Evolutionary conservation across 2,797 vertebrate species (phyloP).

Genomic region (Lepus oiostolus): DNA sequence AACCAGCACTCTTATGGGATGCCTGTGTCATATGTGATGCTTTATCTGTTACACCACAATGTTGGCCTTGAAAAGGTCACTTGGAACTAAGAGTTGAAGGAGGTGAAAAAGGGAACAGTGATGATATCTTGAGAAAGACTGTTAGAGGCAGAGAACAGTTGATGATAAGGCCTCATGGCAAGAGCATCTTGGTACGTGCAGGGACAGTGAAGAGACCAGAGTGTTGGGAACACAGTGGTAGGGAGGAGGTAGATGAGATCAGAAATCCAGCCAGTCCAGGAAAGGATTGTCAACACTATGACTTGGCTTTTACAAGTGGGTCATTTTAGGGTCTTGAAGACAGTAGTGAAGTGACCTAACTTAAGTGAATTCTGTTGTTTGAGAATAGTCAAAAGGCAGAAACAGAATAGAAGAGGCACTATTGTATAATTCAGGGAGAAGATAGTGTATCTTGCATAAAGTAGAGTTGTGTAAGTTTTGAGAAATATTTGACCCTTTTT

Average conservation of each 20-base stretch:
- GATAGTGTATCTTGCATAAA: not conserved
- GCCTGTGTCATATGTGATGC: too few species aligned
- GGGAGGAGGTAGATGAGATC: not conserved
- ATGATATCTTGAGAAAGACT: not conserved
- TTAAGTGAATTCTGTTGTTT: not conserved
- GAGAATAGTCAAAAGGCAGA: not conserved
- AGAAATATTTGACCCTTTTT: not conserved
- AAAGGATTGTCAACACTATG: not conserved
- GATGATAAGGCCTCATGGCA: not conserved
- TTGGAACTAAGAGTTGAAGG: conserved; percentile 5
- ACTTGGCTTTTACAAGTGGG: not conserved
- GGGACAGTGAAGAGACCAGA: not conserved
- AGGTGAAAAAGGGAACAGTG: not conserved
- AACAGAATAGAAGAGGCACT: not conserved
- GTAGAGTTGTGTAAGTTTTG: not conserved
- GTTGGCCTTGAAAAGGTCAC: too few species aligned
- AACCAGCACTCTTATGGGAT: too few species aligned
- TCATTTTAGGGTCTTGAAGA: not conserved
- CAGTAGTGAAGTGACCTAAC: not conserved
- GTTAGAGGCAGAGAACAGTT: not conserved
- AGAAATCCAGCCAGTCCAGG: not conserved
- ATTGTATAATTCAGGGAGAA: not conserved
- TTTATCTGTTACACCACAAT: too few species aligned
- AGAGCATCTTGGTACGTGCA: not conserved
- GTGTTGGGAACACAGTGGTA: not conserved